These are phyloP conservation scores for Cryptoprocta ferox DNA, from an alignment of 2,797 vertebrate genomes.

Conservation along the genomic window DNA sequence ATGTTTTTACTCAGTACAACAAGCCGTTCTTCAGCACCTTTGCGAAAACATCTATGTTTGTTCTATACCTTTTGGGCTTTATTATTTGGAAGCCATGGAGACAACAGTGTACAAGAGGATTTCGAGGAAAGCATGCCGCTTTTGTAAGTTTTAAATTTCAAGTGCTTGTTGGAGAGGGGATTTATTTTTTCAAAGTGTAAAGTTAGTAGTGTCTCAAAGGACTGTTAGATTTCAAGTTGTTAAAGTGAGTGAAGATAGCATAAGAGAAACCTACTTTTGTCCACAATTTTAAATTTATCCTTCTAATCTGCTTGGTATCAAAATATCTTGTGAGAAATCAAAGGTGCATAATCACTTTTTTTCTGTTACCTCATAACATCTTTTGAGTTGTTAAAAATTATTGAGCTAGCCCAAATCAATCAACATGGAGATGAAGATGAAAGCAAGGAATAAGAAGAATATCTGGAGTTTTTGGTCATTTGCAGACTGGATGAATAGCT, in stretches of 20 bases:
- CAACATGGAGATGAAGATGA: neutral
- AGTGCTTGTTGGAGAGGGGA: neutral
- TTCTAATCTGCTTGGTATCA: neutral
- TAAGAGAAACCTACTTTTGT: constrained; percentile 30
- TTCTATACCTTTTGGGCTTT: constrained; percentile 96
- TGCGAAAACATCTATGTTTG: constrained; percentile 98
- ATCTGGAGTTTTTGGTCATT: neutral
- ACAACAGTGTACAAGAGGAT: constrained; percentile 93
- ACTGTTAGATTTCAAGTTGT: neutral
- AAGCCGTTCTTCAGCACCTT: constrained; percentile 99
- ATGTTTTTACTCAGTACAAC: constrained; percentile 97
- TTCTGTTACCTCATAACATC: neutral
- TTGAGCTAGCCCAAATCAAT: neutral
- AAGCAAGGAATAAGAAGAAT: neutral
- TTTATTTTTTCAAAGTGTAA: constrained; percentile 48
- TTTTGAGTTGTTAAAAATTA: constrained; percentile 38
- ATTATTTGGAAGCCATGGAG: constrained; percentile 98
- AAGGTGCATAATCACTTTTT: neutral
- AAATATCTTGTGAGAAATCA: constrained; percentile 29
- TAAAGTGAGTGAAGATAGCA: neutral
- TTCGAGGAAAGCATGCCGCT: constrained; percentile 90
- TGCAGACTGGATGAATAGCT: neutral
- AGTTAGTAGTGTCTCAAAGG: constrained; percentile 49
- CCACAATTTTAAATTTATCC: neutral
- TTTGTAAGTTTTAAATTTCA: constrained; percentile 90